Conservation (phyloP, 1,140 invertebrate species). For the Yoshiicerus persimilis region DNA sequence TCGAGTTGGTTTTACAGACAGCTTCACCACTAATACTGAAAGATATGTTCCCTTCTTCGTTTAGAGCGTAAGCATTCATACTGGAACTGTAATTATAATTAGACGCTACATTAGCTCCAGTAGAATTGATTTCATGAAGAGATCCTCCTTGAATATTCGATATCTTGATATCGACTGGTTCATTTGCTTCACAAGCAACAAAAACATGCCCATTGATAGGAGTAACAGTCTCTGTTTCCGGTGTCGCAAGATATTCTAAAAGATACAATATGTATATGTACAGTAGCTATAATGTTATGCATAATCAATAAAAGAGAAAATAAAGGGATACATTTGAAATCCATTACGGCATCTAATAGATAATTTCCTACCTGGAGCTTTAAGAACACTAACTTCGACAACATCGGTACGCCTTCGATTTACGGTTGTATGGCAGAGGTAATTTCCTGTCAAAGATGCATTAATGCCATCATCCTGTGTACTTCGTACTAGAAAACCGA, state of each 20-base stretch:
- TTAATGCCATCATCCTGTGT: background rate
- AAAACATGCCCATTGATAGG: conserved; percentile 11
- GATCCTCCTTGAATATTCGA: background rate
- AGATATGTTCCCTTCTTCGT: background rate
- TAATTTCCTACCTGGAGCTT: background rate
- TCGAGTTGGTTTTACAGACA: background rate
- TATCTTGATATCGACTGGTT: conserved; percentile 22
- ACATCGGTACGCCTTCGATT: background rate
- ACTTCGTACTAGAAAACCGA: background rate
- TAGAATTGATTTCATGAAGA: background rate
- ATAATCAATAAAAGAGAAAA: background rate
- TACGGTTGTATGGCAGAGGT: background rate
- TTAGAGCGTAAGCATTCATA: background rate
- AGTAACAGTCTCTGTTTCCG: background rate
- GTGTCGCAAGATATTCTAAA: background rate
- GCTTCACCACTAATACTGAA: background rate
- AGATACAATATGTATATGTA: background rate
- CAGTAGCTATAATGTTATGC: background rate
- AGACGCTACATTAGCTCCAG: background rate
- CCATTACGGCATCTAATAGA: background rate
- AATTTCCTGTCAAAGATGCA: background rate
- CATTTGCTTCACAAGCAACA: conserved; percentile 25
- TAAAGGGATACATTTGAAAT: background rate
- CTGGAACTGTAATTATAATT: conserved; percentile 22
- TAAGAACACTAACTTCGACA: background rate